Evolutionary conservation across 2,113 vertebrate species (phyloP), one percentile per base, ranked within the genome.

Genomic region (Caretta caretta): DNA sequence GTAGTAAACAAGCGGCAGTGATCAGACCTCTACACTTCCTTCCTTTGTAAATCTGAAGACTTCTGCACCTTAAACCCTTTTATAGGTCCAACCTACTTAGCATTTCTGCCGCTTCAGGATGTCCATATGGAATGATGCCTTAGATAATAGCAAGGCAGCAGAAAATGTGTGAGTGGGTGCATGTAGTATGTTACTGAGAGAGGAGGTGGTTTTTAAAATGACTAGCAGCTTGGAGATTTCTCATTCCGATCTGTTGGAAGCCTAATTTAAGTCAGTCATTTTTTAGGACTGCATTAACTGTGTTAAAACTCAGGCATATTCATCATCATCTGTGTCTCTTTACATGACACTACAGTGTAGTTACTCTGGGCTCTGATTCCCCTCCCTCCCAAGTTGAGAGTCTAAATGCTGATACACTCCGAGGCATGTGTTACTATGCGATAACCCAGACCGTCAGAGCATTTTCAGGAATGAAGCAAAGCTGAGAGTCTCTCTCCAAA

Each of bases 401-500:
- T 76, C 0, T 17, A 84, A 85, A 3, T 7, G 48, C 76, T 31
- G 86, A 85, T 85, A 83, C 78, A 48, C 50, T 59, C 38, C 2
- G 0, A 25, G n/a, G 11, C 46, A 20, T 10, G 5, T 27, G 94
- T 86, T 78, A 93, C 93, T 82, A 53, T 0, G 0, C 0, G n/a
- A 46, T 50, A 25, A 35, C 83, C 1, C 57, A 17, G 13, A 2
- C 56, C 94, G 56, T 19, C 0, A 13, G 90, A 94, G 91, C 57
- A 48, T 29, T 72, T 24, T 78, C 46, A 53, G 84, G 65, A 84
- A 59, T 78, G 80, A 1, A 65, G 53, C 27, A 1, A 17, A 81
- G 90, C 92, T n/a, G 83, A 46, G 59, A 14, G 38, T 12, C 54
- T 8, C 83, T 86, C 81, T 84, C 48, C 92, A 19, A 29, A 93